These are phyloP conservation scores for Drosophila orena DNA, from an alignment of 1,140 invertebrate genomes.

Conservation along the genomic window DNA sequence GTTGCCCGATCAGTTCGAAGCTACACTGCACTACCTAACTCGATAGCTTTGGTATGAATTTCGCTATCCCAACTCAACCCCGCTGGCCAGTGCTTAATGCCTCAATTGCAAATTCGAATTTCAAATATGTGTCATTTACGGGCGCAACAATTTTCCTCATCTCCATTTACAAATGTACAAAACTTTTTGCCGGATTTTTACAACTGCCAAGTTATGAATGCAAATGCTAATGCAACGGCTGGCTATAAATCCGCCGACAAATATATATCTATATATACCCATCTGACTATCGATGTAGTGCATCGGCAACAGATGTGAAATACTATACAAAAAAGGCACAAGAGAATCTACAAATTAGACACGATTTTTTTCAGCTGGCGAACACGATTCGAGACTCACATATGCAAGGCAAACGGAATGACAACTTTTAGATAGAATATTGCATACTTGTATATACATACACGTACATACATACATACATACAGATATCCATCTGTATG, in stretches of 20 bases:
- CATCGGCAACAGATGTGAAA: slow-evolving; percentile 56
- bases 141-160: slow-evolving; percentile 62
- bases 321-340: slow-evolving; percentile 29
- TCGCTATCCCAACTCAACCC: background rate
- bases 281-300: slow-evolving; percentile 76
- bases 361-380: slow-evolving; percentile 65
- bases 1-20: slow-evolving; percentile 39
- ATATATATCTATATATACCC: slow-evolving; percentile 42
- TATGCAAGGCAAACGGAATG: slow-evolving; percentile 54
- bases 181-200: slow-evolving; percentile 35
- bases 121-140: slow-evolving; percentile 77
- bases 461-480: slow-evolving; percentile 24
- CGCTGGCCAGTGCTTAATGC: slow-evolving; percentile 48
- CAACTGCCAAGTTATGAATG: slow-evolving; percentile 78
- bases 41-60: background rate
- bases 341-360: slow-evolving; percentile 71
- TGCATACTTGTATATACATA: slow-evolving; percentile 22
- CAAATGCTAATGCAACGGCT: slow-evolving; percentile 70
- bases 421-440: slow-evolving; percentile 49
- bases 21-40: slow-evolving; percentile 42
- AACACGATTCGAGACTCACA: slow-evolving; percentile 66
- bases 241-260: slow-evolving; percentile 17
- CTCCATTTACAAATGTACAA: slow-evolving; percentile 27
- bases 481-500: slow-evolving; percentile 19
- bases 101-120: slow-evolving; percentile 61